These are phyloP conservation scores for Hippolais icterina DNA, from an alignment of 2,113 vertebrate species.

Conservation along the genomic window DNA sequence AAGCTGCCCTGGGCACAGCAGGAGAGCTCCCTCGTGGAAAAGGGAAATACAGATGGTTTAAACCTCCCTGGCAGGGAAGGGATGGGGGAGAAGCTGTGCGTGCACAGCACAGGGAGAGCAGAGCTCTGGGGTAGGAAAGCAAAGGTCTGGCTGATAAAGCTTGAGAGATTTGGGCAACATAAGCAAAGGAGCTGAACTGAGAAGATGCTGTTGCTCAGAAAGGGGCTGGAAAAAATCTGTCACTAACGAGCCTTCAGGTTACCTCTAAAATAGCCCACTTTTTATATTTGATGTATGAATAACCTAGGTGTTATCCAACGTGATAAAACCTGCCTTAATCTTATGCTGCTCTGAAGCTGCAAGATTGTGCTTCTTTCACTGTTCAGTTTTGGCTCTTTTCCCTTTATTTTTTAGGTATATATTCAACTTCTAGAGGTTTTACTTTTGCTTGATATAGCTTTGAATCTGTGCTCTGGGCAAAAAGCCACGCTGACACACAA, in stretches of 20 bases:
- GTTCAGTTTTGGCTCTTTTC: background rate
- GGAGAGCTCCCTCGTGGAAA: background rate
- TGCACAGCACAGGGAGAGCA: background rate
- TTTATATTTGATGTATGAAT: background rate
- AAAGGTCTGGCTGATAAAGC: background rate
- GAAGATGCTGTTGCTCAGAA: background rate
- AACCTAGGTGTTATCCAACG: background rate
- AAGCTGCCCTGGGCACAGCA: background rate
- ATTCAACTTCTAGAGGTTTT: background rate
- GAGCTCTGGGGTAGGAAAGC: background rate
- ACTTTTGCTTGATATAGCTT: background rate
- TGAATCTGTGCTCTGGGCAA: background rate
- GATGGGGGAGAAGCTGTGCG: background rate
- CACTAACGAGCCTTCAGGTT: background rate
- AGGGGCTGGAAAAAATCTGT: background rate
- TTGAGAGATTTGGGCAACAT: background rate
- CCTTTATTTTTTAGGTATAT: background rate
- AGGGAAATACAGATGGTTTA: background rate
- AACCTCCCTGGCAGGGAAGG: background rate
- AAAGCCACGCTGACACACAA: background rate
- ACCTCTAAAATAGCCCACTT: background rate
- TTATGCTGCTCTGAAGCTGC: background rate
- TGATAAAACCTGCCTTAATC: background rate
- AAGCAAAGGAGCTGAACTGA: background rate
- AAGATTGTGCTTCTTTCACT: background rate